These are phyloP conservation scores for Motacilla tschutschensis DNA, from an alignment of 2,113 vertebrate species.

Conservation along the genomic window DNA sequence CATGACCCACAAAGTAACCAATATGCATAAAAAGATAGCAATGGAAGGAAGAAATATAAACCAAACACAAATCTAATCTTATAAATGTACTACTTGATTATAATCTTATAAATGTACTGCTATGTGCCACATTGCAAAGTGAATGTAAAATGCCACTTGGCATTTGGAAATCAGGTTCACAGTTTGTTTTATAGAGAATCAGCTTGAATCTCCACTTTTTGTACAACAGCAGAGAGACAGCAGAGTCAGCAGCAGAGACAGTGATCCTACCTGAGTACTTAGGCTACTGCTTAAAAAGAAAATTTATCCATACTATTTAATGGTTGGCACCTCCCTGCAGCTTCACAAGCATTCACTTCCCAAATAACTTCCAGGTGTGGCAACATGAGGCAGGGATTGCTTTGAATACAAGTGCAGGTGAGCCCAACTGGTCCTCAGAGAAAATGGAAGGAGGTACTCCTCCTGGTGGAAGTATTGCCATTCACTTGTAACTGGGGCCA, in stretches of 20 bases:
- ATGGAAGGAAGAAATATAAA: not conserved
- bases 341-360: not conserved
- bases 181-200: not conserved
- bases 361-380: not conserved
- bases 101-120: not conserved
- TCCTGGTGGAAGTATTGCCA: not conserved
- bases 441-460: not conserved
- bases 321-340: not conserved
- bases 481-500: not conserved
- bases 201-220: not conserved
- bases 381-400: not conserved
- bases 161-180: not conserved
- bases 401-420: not conserved
- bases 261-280: accelerated
- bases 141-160: not conserved
- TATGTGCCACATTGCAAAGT: not conserved
- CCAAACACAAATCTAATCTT: not conserved
- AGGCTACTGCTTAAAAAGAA: not conserved
- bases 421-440: not conserved
- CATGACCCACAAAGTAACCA: not conserved
- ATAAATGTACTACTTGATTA: not conserved
- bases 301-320: not conserved
- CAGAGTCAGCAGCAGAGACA: not conserved
- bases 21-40: not conserved
- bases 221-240: not conserved